Evolutionary conservation across 2,797 vertebrate species (phyloP), one percentile per base, ranked within the genome.

Genomic region (Mycteria americana): DNA sequence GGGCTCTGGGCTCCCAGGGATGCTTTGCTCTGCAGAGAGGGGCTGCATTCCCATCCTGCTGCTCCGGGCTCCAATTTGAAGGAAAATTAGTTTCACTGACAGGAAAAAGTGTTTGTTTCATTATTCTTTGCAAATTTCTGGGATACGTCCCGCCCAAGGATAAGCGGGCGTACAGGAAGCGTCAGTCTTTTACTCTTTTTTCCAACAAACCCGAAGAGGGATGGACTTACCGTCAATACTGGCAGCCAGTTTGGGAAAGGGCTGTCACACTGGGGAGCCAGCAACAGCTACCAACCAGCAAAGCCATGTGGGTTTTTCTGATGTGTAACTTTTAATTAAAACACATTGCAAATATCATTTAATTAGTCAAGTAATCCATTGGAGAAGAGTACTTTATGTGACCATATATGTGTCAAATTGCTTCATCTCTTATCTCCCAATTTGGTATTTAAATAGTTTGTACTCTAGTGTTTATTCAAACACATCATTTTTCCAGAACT

Each of bases 111-210:
- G 19, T 9, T 63, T 41, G 18, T 46, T n/a, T 48, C 30, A 4
- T 54, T 31, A 7, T 15, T 64, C 21, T 50, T 60, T n/a, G n/a
- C 39, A 46, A 39, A n/a, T 28, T 17, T 37, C 21, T 11, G 19
- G 15, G 45, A 4, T 37, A 24, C 1, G 1, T 27, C 6, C 11
- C 57, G 19, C 16, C 8, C 33, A 30, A 7, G 28, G 37, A 16
- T 7, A n/a, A n/a, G 24, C 3, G 3, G 33, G 60, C 8, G 12
- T 12, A 25, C 0, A 3, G 76, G 18, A 33, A 43, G 19, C 3
- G 4, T 24, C 28, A 2, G 13, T 13, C 50, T 48, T 30, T 39
- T 24, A 15, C 21, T 30, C 37, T 28, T 31, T 31, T 18, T 35
- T n/a, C 37, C 18, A 28, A 37, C 18, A 33, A 37, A 11, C 5